Conservation (phyloP, 2,888 invertebrate genomes). For the Muscina levida region DNA sequence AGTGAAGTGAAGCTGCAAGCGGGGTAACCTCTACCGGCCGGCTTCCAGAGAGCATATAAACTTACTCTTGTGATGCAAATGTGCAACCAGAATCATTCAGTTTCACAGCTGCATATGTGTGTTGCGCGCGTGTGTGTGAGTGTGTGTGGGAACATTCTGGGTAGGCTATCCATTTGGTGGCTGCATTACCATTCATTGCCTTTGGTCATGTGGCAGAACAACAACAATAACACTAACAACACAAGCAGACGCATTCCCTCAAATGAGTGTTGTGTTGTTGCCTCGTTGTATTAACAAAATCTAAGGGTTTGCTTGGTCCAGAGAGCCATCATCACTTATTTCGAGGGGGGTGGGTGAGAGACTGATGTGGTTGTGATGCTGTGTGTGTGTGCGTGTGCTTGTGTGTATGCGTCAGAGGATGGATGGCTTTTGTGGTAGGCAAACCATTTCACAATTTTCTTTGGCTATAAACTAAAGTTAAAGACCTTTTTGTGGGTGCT, state of each 20-base stretch:
- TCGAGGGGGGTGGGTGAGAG: not conserved
- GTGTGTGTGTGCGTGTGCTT: conserved; percentile 37
- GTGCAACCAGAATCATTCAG: conserved; percentile 30
- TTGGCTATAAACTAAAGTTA: conserved; percentile 61
- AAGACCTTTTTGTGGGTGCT: conserved; percentile 66
- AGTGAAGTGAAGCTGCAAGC: conserved; percentile 7
- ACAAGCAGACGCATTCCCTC: conserved; percentile 30
- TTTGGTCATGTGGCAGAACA: conserved; percentile 42
- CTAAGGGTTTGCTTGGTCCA: conserved; percentile 20
- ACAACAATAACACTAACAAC: no score
- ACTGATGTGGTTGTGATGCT: not conserved
- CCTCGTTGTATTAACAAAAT: conserved; percentile 8
- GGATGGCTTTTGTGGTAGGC: conserved; percentile 53
- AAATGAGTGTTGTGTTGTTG: conserved; percentile 13
- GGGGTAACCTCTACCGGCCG: conserved; percentile 33
- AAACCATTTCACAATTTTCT: conserved; percentile 64
- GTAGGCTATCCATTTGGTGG: conserved; percentile 41
- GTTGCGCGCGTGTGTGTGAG: conserved; percentile 15
- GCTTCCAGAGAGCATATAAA: conserved; percentile 24
- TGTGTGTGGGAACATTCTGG: not conserved
- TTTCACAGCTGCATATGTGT: conserved; percentile 7
- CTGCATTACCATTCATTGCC: conserved; percentile 45
- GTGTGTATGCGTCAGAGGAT: conserved; percentile 13
- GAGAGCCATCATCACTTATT: not conserved
- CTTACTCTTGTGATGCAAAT: conserved; percentile 45